Percentiles rank a stretch among this genome's conserved stretches.
phyloP scores from a whole-genome alignment of 2,797 vertebrate genomes.

The Psittacula echo region DNA sequence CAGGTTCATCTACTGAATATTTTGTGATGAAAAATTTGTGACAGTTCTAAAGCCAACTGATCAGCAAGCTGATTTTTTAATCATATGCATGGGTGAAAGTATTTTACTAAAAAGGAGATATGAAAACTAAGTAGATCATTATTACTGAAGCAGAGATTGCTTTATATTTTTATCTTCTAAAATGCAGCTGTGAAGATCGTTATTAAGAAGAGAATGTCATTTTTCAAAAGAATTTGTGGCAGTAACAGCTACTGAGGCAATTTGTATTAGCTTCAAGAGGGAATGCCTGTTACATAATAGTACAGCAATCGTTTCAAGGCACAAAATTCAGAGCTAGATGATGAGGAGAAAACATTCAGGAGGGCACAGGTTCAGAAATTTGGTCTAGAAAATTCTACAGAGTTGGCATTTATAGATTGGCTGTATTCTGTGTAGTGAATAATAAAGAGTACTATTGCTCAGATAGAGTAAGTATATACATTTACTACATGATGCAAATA shows the following conservation, averaged over 20 bases:
- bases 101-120: constrained; percentile 14
- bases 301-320: background rate
- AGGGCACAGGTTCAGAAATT: background rate
- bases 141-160: constrained; percentile 22
- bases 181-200: constrained; percentile 31
- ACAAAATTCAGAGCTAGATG: background rate
- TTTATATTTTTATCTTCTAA: constrained; percentile 55
- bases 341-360: background rate
- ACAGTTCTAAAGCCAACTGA: constrained; percentile 9
- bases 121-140: constrained; percentile 18
- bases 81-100: constrained; percentile 5
- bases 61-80: constrained; percentile 21
- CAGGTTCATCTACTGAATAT: background rate
- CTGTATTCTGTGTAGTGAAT: background rate
- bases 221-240: constrained; percentile 41
- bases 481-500: background rate
- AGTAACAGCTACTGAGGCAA: constrained; percentile 3
- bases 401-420: background rate
- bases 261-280: constrained; percentile 38
- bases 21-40: background rate
- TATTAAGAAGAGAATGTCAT: constrained; percentile 42
- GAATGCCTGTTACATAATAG: constrained; percentile 39
- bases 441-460: background rate
- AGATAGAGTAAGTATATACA: background rate
- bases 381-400: background rate